Percentiles rank a stretch among this genome's conserved stretches.
These are phyloP conservation scores for Pissodes strobi DNA, from an alignment of 1,140 invertebrate genomes.

Conservation along the genomic window DNA sequence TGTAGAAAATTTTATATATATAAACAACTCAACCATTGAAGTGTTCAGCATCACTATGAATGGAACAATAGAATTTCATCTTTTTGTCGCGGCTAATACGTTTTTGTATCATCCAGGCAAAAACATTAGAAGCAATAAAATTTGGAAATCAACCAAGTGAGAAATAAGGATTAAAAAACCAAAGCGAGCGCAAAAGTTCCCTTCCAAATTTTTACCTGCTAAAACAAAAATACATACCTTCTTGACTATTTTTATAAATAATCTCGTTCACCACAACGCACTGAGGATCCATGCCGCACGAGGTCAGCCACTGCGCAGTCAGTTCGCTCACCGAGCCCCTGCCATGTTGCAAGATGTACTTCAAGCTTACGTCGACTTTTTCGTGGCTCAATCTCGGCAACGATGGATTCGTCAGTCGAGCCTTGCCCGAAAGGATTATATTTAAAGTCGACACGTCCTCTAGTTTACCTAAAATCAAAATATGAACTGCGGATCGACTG, in stretches of 20 bases:
- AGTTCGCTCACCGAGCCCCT: constrained; percentile 84
- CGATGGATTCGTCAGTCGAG: constrained; percentile 48
- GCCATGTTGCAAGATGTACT: constrained; percentile 74
- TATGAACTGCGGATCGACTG: too few relatives aligned
- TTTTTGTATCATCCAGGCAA: too few relatives aligned
- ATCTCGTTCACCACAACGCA: constrained; percentile 48
- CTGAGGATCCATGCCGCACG: constrained; percentile 69
- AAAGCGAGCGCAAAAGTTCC: too few relatives aligned
- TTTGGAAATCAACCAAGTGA: too few relatives aligned
- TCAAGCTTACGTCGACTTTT: constrained; percentile 71
- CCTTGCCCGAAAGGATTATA: constrained; percentile 65
- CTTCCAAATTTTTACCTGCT: too few relatives aligned
- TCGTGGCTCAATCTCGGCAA: constrained; percentile 64
- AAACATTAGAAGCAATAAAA: too few relatives aligned
- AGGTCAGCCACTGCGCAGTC: constrained; percentile 79
- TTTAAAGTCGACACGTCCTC: constrained; percentile 85
- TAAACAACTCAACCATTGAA: too few relatives aligned
- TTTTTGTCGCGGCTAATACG: too few relatives aligned
- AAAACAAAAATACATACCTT: constrained; percentile 11
- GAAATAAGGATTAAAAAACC: too few relatives aligned
- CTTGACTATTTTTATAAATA: constrained; percentile 29
- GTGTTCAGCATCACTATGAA: too few relatives aligned
- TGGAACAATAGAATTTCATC: too few relatives aligned
- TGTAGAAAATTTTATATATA: too few relatives aligned
- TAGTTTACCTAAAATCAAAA: constrained; percentile 78